Evolutionary conservation across 2,888 invertebrate species (phyloP).

Genomic region (Mythimna ferrago): DNA sequence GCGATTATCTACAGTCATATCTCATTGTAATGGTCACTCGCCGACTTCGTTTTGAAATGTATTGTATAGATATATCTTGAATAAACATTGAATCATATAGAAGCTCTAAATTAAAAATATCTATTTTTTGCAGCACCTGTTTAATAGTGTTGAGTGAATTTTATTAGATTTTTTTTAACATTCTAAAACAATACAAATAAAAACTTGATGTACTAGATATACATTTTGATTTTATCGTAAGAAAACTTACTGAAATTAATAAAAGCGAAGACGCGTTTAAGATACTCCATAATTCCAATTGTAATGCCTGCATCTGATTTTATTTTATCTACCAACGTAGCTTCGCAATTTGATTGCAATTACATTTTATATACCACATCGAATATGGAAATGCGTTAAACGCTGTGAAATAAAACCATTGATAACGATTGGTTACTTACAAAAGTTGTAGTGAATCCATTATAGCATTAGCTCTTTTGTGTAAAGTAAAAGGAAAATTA

Average conservation of each 20-base stretch:
- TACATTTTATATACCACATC: conserved; percentile 52
- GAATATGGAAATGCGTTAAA: conserved; percentile 54
- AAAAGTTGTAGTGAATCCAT: conserved; percentile 63
- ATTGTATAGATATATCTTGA: conserved; percentile 5
- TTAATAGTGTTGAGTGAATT: neutral
- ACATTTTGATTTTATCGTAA: conserved; percentile 26
- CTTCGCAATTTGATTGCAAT: conserved; percentile 44
- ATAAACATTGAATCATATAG: conserved; percentile 10
- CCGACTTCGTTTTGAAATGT: conserved; percentile 30
- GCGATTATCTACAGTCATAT: conserved; percentile 27
- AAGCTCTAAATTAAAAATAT: conserved; percentile 2
- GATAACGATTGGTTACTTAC: conserved; percentile 66
- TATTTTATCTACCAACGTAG: conserved; percentile 36
- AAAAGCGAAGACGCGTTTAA: conserved; percentile 19
- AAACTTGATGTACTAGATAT: neutral
- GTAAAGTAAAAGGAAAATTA: conserved; percentile 65
- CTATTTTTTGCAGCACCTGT: neutral
- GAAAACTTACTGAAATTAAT: conserved; percentile 20
- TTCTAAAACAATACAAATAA: neutral
- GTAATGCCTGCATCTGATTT: conserved; percentile 47
- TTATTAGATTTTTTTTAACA: conserved; percentile 5
- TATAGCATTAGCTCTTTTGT: conserved; percentile 66
- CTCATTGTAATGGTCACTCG: conserved; percentile 18
- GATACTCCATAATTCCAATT: conserved; percentile 28
- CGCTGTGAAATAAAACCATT: conserved; percentile 47